These are phyloP conservation scores for Cantharis rustica DNA, from an alignment of 2,888 invertebrate species.

Conservation along the genomic window DNA sequence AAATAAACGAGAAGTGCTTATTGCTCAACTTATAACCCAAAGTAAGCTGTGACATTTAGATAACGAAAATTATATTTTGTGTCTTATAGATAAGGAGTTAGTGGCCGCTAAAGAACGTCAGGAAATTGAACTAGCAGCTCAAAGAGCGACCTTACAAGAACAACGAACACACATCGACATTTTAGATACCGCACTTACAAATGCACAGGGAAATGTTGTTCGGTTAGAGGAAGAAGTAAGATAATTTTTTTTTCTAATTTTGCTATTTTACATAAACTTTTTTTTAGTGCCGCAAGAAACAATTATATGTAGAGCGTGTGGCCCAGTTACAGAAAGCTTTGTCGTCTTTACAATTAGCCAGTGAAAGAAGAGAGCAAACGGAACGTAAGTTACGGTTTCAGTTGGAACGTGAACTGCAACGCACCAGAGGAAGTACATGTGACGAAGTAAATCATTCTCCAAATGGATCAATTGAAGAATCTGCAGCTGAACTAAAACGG, in stretches of 20 bases:
- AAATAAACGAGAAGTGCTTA: constrained; percentile 77
- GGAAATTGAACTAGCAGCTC: constrained; percentile 88
- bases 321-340: constrained; percentile 82
- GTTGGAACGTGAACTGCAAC: constrained; percentile 81
- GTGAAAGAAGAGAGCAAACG: constrained; percentile 83
- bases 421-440: constrained; percentile 51
- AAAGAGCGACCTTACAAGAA: constrained; percentile 86
- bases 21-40: constrained; percentile 85
- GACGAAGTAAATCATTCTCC: constrained; percentile 47
- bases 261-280: background rate
- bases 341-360: constrained; percentile 79
- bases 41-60: constrained; percentile 63
- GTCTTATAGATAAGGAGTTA: constrained; percentile 80
- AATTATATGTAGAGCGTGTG: constrained; percentile 83
- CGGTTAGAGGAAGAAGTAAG: constrained; percentile 85
- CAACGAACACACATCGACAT: constrained; percentile 93
- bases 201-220: constrained; percentile 88
- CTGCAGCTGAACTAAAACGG: constrained; percentile 66
- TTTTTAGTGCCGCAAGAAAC: constrained; percentile 73
- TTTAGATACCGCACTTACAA: constrained; percentile 87
- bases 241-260: constrained; percentile 4
- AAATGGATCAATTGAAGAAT: constrained; percentile 58
- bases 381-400: constrained; percentile 84
- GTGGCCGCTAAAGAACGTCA: constrained; percentile 88
- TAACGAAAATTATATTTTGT: background rate